Conservation (phyloP, 2,888 invertebrate species). For the Hypolimnas misippus region DNA sequence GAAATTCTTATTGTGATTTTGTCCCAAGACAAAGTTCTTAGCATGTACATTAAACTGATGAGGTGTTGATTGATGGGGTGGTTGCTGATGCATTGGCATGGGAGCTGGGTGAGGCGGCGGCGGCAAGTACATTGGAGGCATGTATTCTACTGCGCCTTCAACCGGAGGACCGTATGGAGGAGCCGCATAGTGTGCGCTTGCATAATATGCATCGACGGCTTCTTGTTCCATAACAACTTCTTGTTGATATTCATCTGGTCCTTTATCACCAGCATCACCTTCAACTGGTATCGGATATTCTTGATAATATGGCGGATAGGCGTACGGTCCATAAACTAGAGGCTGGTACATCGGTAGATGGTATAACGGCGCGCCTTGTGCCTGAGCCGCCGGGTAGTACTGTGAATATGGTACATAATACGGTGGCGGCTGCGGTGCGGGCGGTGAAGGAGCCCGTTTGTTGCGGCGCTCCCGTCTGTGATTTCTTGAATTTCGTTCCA, state of each 20-base stretch:
- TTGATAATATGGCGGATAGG: conserved; percentile 77
- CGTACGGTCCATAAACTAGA: conserved; percentile 73
- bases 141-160: conserved; percentile 71
- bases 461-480: conserved; percentile 69
- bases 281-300: conserved; percentile 78
- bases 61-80: conserved; percentile 64
- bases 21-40: conserved; percentile 78
- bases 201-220: conserved; percentile 77
- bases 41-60: conserved; percentile 81
- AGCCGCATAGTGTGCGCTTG: conserved; percentile 65
- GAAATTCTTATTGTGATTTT: conserved; percentile 61
- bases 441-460: conserved; percentile 71
- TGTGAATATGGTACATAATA: conserved; percentile 78
- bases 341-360: conserved; percentile 81
- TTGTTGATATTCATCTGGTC: conserved; percentile 74
- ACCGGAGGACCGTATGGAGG: conserved; percentile 70
- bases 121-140: conserved; percentile 73
- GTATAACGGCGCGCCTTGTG: conserved; percentile 81
- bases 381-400: conserved; percentile 79
- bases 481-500: conserved; percentile 64
- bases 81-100: conserved; percentile 62
- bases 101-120: conserved; percentile 68
- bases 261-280: conserved; percentile 70
- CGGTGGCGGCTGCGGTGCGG: conserved; percentile 60
- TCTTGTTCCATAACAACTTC: conserved; percentile 80